Conservation (phyloP, 2,113 vertebrate genomes). For the Dipodomys merriami region DNA sequence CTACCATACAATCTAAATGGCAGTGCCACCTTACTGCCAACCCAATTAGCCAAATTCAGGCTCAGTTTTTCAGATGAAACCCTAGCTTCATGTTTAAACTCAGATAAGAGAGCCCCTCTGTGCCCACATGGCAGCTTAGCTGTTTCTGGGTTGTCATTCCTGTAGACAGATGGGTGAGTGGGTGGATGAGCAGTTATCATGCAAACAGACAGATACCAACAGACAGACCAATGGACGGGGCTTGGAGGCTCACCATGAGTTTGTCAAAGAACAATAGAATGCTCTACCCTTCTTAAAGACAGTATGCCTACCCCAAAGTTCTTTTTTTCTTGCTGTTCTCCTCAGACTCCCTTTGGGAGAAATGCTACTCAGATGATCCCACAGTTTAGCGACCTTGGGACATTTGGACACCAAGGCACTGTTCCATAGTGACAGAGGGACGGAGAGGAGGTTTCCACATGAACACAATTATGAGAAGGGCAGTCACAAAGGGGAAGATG, state of each 20-base stretch:
- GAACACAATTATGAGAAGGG: not conserved
- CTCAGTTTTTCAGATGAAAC: conserved; percentile 12
- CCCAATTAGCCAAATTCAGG: not conserved
- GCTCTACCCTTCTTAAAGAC: not conserved
- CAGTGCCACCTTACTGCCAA: not conserved
- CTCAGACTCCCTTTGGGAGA: not conserved
- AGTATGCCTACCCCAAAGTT: not conserved
- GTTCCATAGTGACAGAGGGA: too few relatives aligned
- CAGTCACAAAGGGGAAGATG: not conserved
- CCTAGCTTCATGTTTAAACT: not conserved
- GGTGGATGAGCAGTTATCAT: not conserved
- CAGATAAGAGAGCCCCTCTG: not conserved
- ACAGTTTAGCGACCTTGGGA: not conserved
- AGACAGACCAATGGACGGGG: too few relatives aligned
- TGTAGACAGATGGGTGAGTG: not conserved
- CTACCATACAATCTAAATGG: not conserved
- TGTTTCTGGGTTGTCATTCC: not conserved
- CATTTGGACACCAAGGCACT: not conserved
- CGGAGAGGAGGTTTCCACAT: not conserved
- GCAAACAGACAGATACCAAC: not conserved
- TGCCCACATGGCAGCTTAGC: not conserved
- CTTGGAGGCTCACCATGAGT: not conserved
- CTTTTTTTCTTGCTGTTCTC: not conserved
- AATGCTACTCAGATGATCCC: not conserved
- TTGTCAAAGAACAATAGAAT: not conserved